Conservation (phyloP, 2,113 vertebrate species). For the Tyrannus savana region DNA sequence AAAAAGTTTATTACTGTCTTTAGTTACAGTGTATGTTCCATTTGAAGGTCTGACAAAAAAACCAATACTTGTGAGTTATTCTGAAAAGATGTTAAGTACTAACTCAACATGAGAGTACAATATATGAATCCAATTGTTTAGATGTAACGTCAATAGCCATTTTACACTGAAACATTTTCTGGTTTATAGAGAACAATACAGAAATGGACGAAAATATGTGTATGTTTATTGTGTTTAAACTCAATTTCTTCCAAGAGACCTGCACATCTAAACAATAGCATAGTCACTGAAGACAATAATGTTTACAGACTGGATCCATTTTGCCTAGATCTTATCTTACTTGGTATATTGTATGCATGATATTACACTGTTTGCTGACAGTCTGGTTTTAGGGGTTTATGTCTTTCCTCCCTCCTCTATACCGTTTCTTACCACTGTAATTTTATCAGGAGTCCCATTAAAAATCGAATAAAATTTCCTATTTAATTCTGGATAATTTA, state of each 20-base stretch:
- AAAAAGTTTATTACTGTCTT: neutral
- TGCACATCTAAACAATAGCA: neutral
- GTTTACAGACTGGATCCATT: neutral
- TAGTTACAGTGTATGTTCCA: neutral
- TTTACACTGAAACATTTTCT: neutral
- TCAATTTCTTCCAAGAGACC: neutral
- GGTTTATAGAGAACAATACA: neutral
- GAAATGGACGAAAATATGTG: neutral
- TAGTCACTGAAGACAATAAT: neutral
- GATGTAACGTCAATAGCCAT: neutral
- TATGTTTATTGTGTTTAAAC: neutral
- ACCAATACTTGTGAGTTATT: neutral
- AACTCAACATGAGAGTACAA: neutral
- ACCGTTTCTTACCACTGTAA: neutral
- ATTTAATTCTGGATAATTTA: neutral
- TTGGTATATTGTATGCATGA: fast-evolving
- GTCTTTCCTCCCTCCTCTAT: neutral
- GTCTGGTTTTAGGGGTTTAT: neutral
- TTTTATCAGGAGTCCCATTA: neutral
- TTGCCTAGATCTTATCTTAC: neutral
- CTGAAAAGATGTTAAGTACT: neutral
- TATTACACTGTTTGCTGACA: neutral
- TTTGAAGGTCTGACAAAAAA: neutral
- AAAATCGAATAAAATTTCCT: neutral
- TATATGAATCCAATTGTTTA: neutral